A percentile compares a stretch with the other conserved stretches of the same genome.
Evolutionary conservation across 1,140 invertebrate genomes (phyloP).

Genomic region (Melipona quadrifasciata): DNA sequence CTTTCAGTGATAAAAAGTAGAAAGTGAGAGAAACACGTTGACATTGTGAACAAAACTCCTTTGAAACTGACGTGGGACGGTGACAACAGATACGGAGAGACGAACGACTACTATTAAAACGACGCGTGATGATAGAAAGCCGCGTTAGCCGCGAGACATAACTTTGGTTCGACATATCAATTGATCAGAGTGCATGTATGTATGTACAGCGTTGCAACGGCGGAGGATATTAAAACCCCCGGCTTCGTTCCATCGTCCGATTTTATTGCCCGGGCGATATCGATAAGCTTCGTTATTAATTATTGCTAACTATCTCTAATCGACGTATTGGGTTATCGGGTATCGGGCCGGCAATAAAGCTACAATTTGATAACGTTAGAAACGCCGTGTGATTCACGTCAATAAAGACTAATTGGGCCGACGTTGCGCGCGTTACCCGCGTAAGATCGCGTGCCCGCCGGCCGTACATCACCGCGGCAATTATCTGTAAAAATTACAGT

Average conservation of each 20-base stretch:
- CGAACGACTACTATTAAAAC: background rate
- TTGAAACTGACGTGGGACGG: background rate
- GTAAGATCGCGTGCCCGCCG: constrained; percentile 37
- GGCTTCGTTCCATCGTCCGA: constrained; percentile 19
- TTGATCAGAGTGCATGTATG: background rate
- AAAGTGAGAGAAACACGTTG: background rate
- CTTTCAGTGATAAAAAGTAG: too few relatives aligned
- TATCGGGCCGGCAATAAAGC: constrained; percentile 41
- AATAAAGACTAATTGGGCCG: constrained; percentile 30
- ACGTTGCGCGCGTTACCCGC: background rate
- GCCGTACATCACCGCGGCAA: constrained; percentile 16
- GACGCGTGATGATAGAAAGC: constrained; percentile 6
- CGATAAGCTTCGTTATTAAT: constrained; percentile 52
- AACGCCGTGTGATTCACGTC: constrained; percentile 28
- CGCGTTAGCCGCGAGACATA: background rate
- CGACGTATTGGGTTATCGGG: constrained; percentile 39
- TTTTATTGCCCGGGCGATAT: constrained; percentile 32
- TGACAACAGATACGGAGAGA: background rate
- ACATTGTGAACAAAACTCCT: background rate
- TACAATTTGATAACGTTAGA: constrained; percentile 38
- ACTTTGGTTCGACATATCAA: constrained; percentile 20
- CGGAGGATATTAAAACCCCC: constrained; percentile 35
- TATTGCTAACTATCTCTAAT: constrained; percentile 47
- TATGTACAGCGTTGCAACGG: background rate
- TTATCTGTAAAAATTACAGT: constrained; percentile 39